A percentile compares a stretch with the other conserved stretches of the same genome.
phyloP scores from a whole-genome alignment of 53 echinoderm and acorn worm species.

The Actinopyga echinites region DNA sequence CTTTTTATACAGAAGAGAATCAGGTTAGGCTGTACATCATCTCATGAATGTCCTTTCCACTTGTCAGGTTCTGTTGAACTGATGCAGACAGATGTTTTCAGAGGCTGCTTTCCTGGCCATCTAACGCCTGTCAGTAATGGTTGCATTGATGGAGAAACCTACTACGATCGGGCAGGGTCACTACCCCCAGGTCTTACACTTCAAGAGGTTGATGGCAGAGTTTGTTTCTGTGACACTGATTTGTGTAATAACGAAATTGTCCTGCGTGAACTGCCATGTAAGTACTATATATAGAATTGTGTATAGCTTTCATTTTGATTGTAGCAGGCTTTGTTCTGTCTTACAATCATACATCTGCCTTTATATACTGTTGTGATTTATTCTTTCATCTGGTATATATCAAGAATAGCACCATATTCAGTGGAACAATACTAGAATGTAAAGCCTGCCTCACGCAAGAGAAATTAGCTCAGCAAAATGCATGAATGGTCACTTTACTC shows the following conservation, averaged over 20 bases:
- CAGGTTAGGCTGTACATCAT: too few species aligned
- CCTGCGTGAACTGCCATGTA: not conserved
- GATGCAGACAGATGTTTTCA: not conserved
- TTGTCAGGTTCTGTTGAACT: not conserved
- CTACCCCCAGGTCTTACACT: not conserved
- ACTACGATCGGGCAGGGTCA: not conserved
- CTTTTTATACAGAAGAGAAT: too few species aligned
- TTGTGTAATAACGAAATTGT: not conserved
- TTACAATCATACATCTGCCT: too few species aligned
- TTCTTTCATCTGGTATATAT: too few species aligned
- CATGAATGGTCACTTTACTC: too few species aligned
- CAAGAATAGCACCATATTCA: too few species aligned
- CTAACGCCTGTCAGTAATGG: not conserved
- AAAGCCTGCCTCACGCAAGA: too few species aligned
- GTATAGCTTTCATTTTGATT: too few species aligned
- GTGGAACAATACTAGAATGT: too few species aligned
- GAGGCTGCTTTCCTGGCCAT: constrained; percentile 13
- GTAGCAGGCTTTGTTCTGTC: too few species aligned
- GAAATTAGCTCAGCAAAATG: too few species aligned
- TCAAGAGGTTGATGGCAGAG: not conserved
- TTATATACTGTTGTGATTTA: too few species aligned
- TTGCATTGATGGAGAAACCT: not conserved
- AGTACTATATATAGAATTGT: not conserved
- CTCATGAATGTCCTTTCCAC: not conserved
- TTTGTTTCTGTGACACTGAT: constrained; percentile 27